phyloP scores from a whole-genome alignment of 2,888 invertebrate species.

The Gastracanthus pulcherrimus region DNA sequence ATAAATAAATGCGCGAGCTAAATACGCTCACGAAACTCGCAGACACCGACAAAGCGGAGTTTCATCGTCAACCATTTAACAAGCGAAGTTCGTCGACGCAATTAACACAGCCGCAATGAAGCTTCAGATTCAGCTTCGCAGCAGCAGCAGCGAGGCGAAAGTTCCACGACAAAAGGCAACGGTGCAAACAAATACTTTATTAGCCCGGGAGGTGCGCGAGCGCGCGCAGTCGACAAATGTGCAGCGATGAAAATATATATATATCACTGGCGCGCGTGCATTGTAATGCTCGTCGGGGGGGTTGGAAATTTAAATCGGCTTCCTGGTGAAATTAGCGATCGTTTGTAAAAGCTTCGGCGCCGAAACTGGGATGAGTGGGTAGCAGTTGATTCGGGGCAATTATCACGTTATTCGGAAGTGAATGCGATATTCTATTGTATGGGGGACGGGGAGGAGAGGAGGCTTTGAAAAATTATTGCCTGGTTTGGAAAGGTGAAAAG shows the following conservation, averaged over 20 bases:
- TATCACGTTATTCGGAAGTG: too few relatives aligned
- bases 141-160: neutral
- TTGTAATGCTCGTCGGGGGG: too few relatives aligned
- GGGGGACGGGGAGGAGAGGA: too few relatives aligned
- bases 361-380: too few relatives aligned
- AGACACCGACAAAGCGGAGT: neutral
- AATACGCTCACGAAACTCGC: neutral
- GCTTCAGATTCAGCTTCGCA: too few relatives aligned
- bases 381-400: too few relatives aligned
- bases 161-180: neutral
- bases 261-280: too few relatives aligned
- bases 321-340: neutral
- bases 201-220: neutral
- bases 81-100: slow-evolving; percentile 11
- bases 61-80: slow-evolving; percentile 14
- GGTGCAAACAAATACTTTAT: neutral
- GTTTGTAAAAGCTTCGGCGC: neutral
- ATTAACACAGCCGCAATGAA: neutral
- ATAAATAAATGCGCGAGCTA: neutral
- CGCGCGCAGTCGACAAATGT: neutral
- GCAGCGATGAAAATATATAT: too few relatives aligned
- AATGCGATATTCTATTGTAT: too few relatives aligned
- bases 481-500: too few relatives aligned
- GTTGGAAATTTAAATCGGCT: neutral
- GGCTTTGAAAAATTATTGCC: too few relatives aligned